Evolutionary conservation across 2,113 vertebrate species (phyloP).

Genomic region (zebrafish (Danio rerio)): DNA sequence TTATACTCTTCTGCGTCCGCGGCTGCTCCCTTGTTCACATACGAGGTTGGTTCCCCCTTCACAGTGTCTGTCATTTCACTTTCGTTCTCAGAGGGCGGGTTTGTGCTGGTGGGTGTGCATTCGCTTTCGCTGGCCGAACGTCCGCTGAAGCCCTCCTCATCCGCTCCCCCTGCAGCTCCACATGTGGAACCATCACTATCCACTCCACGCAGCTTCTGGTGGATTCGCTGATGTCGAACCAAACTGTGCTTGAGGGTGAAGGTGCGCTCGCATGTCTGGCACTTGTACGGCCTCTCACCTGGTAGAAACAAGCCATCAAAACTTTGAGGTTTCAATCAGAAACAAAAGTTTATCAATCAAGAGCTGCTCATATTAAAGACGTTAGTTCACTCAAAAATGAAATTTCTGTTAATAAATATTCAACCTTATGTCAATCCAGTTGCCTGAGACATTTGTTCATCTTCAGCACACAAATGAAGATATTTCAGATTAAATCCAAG

Average conservation of each 20-base stretch:
- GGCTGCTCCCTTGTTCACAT: background rate
- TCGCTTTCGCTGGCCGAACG: conserved; percentile 72
- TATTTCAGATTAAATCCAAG: too few relatives aligned
- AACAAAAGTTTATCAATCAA: background rate
- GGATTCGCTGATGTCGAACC: conserved; percentile 88
- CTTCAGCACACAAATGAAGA: too few relatives aligned
- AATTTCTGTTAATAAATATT: too few relatives aligned
- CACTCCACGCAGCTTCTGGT: conserved; percentile 78
- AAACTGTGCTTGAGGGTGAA: conserved; percentile 91
- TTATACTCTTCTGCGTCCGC: background rate
- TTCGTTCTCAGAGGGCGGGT: conserved; percentile 66
- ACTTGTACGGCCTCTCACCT: conserved; percentile 89
- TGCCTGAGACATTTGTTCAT: too few relatives aligned
- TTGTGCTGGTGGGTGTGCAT: conserved; percentile 53
- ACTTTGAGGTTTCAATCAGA: background rate
- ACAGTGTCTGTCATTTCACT: conserved; percentile 75
- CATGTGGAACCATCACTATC: conserved; percentile 31
- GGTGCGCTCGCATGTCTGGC: conserved; percentile 88
- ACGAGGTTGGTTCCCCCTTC: background rate
- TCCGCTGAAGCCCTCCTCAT: conserved; percentile 73
- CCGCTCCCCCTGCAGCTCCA: conserved; percentile 10
- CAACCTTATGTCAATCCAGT: too few relatives aligned
- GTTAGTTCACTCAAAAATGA: too few relatives aligned
- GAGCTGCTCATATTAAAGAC: background rate
- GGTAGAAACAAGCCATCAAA: background rate